Conservation (phyloP, 92 coral and sea anemone genomes). For the Bergia puertoricense region DNA sequence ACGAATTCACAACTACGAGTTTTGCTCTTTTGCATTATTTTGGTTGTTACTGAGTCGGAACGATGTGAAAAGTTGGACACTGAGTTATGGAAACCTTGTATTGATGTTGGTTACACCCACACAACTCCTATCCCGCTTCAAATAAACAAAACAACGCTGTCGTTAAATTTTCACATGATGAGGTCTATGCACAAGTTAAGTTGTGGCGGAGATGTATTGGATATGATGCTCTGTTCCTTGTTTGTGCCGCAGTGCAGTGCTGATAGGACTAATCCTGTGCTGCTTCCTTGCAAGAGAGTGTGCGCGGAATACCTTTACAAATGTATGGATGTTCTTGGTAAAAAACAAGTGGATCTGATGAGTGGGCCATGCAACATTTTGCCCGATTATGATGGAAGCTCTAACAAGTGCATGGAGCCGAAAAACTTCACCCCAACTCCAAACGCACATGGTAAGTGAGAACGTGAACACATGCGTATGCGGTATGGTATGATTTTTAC, state of each 20-base stretch:
- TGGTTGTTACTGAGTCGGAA: neutral
- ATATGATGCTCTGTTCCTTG: conserved; percentile 18
- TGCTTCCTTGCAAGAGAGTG: conserved; percentile 29
- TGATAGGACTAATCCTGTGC: neutral
- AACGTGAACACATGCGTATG: neutral
- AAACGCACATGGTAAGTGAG: neutral
- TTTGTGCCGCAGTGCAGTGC: conserved; percentile 16
- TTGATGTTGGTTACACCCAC: conserved; percentile 31
- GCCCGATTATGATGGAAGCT: neutral
- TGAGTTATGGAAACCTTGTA: conserved; percentile 22
- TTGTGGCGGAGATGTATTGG: neutral
- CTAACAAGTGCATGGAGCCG: conserved; percentile 23
- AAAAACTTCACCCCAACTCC: neutral
- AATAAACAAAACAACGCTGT: neutral
- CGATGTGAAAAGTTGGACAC: conserved; percentile 26
- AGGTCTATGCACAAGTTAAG: neutral
- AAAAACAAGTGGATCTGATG: neutral
- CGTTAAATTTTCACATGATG: neutral
- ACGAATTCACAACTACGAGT: neutral
- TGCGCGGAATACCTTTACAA: conserved; percentile 25
- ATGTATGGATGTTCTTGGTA: neutral
- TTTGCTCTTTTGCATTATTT: neutral
- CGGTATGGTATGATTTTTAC: neutral
- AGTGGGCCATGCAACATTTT: conserved; percentile 22
- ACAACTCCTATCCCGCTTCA: neutral